Percentiles rank a stretch among this genome's conserved stretches.
These are phyloP conservation scores for Leptopilina drosophilae DNA, from an alignment of 2,888 invertebrate genomes.

Conservation along the genomic window DNA sequence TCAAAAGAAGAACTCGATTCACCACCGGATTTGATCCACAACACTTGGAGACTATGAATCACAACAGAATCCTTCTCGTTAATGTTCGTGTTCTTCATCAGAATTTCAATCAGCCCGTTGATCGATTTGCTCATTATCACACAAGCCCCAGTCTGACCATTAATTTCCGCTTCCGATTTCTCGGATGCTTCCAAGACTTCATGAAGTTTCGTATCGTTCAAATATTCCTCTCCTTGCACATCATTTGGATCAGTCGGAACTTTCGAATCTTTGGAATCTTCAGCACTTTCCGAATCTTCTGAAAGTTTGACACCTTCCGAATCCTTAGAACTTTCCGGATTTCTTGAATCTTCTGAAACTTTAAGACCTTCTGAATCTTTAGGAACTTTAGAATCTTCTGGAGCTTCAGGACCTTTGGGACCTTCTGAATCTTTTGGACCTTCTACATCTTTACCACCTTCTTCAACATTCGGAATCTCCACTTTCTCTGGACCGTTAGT, in stretches of 20 bases:
- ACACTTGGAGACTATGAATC: constrained; percentile 67
- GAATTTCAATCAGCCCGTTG: constrained; percentile 65
- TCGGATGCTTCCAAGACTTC: no score
- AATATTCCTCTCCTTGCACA: no score
- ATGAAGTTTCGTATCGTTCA: no score
- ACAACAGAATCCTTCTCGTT: constrained; percentile 69
- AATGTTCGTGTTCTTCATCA: constrained; percentile 68
- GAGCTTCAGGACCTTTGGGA: constrained; percentile 51
- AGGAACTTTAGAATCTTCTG: no score
- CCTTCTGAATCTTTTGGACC: constrained; percentile 22
- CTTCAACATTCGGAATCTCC: no score
- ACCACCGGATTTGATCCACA: constrained; percentile 69
- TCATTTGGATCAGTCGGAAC: no score
- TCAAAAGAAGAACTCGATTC: constrained; percentile 59
- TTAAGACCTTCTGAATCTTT: constrained; percentile 14
- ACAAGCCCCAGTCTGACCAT: constrained; percentile 61
- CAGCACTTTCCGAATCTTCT: constrained; percentile 25
- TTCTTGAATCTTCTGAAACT: background rate
- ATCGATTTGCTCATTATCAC: constrained; percentile 72
- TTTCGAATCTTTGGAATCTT: no score
- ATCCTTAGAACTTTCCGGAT: constrained; percentile 46
- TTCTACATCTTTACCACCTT: no score
- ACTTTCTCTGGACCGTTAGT: constrained; percentile 17
- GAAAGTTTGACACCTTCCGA: background rate
- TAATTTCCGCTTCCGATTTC: constrained; percentile 42